These are phyloP conservation scores for Anguilla japonica DNA, from an alignment of 2,113 vertebrate species.

Conservation along the genomic window DNA sequence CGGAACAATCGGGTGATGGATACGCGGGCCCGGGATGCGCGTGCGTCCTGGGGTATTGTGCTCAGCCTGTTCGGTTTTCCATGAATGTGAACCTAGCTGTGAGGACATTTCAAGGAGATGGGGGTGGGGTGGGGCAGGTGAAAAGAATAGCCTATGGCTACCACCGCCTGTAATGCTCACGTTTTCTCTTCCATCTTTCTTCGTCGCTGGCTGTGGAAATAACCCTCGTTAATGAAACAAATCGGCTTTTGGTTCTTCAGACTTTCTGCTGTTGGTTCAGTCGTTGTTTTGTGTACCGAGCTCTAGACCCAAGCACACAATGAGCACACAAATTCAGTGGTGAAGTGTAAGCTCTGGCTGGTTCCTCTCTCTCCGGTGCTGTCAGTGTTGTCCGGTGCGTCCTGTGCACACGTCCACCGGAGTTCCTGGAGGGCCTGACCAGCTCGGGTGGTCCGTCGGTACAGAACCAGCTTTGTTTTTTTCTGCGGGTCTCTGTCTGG, in stretches of 20 bases:
- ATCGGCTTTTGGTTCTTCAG: background rate
- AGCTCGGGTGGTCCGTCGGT: conserved; percentile 58
- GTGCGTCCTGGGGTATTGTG: conserved; percentile 15
- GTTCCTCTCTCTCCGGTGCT: conserved; percentile 26
- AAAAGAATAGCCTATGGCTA: conserved; percentile 32
- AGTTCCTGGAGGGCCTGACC: conserved; percentile 34
- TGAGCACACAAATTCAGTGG: background rate
- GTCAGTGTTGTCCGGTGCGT: conserved; percentile 24
- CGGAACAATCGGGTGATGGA: conserved; percentile 24
- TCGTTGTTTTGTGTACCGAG: background rate
- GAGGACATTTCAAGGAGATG: conserved; percentile 58
- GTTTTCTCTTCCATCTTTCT: conserved; percentile 13
- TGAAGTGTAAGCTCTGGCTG: conserved; percentile 11
- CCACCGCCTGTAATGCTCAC: background rate
- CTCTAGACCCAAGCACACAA: background rate
- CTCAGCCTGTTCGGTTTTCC: conserved; percentile 34
- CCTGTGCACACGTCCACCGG: conserved; percentile 38
- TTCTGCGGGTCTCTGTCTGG: conserved; percentile 47
- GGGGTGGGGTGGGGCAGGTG: conserved; percentile 3
- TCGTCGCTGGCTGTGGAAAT: conserved; percentile 8
- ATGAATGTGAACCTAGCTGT: conserved; percentile 27
- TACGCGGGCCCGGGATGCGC: background rate
- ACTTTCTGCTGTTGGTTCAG: background rate
- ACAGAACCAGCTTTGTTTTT: conserved; percentile 62
- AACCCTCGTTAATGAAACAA: background rate